Evolutionary conservation across 1,140 invertebrate species (phyloP).

Genomic region (Dermatophagoides farinae): DNA sequence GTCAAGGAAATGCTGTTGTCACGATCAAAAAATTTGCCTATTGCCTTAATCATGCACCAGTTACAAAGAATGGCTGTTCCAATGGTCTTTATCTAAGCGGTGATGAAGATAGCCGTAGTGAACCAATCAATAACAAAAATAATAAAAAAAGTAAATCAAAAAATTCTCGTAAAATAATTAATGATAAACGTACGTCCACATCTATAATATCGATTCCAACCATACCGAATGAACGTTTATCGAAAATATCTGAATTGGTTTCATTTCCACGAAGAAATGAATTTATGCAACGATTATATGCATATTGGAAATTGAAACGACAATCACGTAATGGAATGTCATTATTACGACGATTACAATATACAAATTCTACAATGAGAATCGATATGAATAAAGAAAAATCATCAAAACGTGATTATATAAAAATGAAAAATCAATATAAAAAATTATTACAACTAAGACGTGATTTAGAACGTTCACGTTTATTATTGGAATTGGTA

Average conservation of each 20-base stretch:
- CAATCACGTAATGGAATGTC: slow-evolving; percentile 89
- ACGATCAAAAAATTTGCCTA: slow-evolving; percentile 85
- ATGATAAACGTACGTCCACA: slow-evolving; percentile 60
- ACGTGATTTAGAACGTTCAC: slow-evolving; percentile 78
- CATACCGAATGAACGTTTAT: slow-evolving; percentile 61
- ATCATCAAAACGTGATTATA: slow-evolving; percentile 1
- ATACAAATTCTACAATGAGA: slow-evolving; percentile 24
- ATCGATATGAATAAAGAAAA: slow-evolving; percentile 13
- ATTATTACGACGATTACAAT: slow-evolving; percentile 61
- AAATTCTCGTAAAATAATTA: slow-evolving; percentile 50
- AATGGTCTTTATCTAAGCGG: slow-evolving; percentile 9
- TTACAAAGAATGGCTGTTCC: slow-evolving; percentile 32
- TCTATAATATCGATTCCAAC: slow-evolving; percentile 83
- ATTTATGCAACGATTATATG: slow-evolving; percentile 66
- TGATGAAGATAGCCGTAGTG: slow-evolving; percentile 9
- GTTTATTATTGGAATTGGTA: slow-evolving; percentile 77
- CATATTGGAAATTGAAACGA: slow-evolving; percentile 81
- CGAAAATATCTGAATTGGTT: slow-evolving; percentile 55
- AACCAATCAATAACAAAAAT: slow-evolving; percentile 22
- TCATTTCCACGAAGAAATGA: slow-evolving; percentile 50
- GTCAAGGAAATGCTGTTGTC: slow-evolving; percentile 31
- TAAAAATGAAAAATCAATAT: slow-evolving; percentile 48
- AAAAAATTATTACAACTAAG: slow-evolving; percentile 85
- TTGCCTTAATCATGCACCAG: slow-evolving; percentile 78
- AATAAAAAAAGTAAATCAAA: slow-evolving; percentile 41